Conservation (phyloP, 2,113 vertebrate species). For the Vireo altiloquus region DNA sequence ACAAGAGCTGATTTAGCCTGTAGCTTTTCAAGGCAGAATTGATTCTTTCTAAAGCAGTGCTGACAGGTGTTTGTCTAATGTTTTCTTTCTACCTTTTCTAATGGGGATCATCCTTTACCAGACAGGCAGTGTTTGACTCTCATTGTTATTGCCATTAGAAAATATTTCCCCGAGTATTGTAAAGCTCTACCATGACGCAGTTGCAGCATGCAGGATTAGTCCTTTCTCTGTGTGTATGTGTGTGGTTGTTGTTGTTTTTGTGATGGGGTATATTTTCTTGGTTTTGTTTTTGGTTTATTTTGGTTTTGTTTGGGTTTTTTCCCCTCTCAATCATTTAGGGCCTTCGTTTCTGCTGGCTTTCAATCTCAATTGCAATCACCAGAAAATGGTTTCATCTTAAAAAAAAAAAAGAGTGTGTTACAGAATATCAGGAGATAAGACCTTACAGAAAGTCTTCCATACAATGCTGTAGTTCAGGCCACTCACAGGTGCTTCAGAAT, state of each 20-base stretch:
- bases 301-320: not conserved
- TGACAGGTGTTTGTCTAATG: not conserved
- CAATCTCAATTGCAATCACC: fast-evolving
- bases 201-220: not conserved
- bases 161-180: not conserved
- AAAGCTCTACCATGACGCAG: not conserved
- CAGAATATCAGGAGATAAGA: not conserved
- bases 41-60: not conserved
- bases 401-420: not conserved
- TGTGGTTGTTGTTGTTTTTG: not conserved
- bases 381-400: not conserved
- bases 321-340: not conserved
- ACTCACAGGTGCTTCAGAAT: not conserved
- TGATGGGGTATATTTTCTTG: not conserved
- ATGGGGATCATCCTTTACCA: not conserved
- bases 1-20: not conserved
- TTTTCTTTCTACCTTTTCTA: not conserved
- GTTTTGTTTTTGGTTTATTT: too few relatives aligned
- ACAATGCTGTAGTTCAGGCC: not conserved
- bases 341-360: not conserved
- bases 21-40: not conserved
- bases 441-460: not conserved
- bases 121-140: not conserved
- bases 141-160: not conserved
- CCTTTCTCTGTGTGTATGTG: not conserved